phyloP scores from a whole-genome alignment of 2,888 invertebrate genomes.

The Branchipolynoe longqiensis region DNA sequence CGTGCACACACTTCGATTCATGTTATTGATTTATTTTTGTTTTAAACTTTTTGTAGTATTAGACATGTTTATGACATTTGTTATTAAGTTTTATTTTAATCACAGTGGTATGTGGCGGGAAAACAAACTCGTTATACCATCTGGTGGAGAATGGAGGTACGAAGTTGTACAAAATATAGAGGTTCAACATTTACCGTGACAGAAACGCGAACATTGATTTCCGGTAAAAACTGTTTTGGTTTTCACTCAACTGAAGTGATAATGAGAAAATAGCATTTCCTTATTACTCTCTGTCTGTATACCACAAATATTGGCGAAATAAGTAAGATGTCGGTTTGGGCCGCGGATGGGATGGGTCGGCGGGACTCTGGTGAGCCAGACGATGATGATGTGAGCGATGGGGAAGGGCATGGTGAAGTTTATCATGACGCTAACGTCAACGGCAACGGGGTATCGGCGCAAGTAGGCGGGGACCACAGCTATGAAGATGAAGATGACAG shows the following conservation, averaged over 20 bases:
- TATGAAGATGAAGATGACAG: neutral
- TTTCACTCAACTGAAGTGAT: neutral
- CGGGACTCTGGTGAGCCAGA: neutral
- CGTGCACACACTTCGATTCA: too few species aligned
- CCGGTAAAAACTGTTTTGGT: constrained; percentile 35
- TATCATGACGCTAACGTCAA: neutral
- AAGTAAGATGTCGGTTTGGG: constrained; percentile 54
- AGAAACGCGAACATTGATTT: too few species aligned
- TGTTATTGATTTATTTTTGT: too few species aligned
- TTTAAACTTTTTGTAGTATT: too few species aligned
- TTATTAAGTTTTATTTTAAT: too few species aligned
- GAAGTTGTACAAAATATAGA: too few species aligned
- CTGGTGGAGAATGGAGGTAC: too few species aligned
- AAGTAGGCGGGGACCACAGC: neutral
- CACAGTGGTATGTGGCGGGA: too few species aligned
- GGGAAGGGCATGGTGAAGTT: neutral
- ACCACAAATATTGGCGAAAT: constrained; percentile 52
- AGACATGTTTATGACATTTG: too few species aligned
- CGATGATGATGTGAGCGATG: constrained; percentile 12
- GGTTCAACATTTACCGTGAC: too few species aligned
- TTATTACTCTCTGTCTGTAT: neutral
- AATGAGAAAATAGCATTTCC: neutral
- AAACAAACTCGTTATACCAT: too few species aligned
- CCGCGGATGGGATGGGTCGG: constrained; percentile 41
- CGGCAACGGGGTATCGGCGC: neutral